Conservation (phyloP, 2,113 vertebrate species). For the Acrocephalus kingi region DNA sequence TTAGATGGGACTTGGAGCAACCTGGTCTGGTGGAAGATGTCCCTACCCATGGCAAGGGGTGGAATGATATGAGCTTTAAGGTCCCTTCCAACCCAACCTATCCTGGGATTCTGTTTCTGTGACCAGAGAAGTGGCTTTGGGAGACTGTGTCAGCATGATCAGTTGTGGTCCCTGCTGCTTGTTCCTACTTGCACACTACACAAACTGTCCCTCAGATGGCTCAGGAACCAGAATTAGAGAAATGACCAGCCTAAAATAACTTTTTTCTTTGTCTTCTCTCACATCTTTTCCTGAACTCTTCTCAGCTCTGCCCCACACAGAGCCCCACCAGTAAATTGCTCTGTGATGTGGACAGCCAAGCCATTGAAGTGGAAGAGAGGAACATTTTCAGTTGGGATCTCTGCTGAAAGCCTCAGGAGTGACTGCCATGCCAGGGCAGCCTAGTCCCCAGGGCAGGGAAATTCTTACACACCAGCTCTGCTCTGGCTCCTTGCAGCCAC, state of each 20-base stretch:
- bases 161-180: neutral
- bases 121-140: neutral
- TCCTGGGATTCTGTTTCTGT: neutral
- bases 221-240: neutral
- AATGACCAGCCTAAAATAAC: neutral
- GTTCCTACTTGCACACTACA: neutral
- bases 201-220: neutral
- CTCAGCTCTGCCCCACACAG: neutral
- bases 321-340: neutral
- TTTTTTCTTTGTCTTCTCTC: neutral
- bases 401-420: neutral
- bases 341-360: neutral
- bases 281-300: neutral
- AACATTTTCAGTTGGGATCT: neutral
- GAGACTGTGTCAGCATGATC: neutral
- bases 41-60: neutral
- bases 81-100: neutral
- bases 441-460: neutral
- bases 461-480: conserved; percentile 70
- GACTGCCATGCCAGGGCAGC: neutral
- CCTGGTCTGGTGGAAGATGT: neutral
- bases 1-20: neutral
- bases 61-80: neutral
- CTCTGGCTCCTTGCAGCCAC: conserved; percentile 78
- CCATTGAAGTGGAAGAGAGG: neutral